A percentile compares a stretch with the other conserved stretches of the same genome.
Conservation (phyloP, 2,797 vertebrate genomes). For the Cygnus olor region DNA sequence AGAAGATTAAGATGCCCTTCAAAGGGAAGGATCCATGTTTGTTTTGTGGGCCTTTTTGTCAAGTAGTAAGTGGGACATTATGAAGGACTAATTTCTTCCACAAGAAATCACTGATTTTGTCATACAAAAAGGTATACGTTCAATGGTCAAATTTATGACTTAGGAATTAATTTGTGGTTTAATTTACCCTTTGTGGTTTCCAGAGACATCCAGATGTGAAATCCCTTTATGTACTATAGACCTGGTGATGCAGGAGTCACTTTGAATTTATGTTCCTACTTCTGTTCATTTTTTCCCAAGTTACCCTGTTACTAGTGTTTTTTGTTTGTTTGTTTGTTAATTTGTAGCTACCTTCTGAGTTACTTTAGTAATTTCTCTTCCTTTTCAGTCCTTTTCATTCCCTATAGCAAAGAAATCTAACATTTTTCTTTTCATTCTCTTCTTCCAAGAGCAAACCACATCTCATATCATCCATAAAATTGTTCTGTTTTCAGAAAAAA, state of each 20-base stretch:
- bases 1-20: neutral
- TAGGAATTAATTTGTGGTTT: neutral
- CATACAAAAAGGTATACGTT: neutral
- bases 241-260: neutral
- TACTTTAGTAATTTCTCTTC: neutral
- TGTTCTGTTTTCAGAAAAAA: neutral
- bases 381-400: neutral
- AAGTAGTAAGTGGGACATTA: neutral
- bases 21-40: neutral
- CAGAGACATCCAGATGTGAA: neutral
- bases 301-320: too few species aligned
- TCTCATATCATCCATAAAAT: neutral
- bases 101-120: neutral
- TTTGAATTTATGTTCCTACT: neutral
- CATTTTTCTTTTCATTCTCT: neutral
- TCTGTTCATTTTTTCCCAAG: neutral
- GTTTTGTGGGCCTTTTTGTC: neutral
- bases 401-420: neutral
- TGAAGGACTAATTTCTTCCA: neutral
- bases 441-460: neutral
- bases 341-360: neutral
- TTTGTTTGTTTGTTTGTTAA: too few species aligned
- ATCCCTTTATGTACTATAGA: too few species aligned
- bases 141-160: neutral
- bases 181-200: neutral